A percentile compares a stretch with the other conserved stretches of the same genome.
phyloP scores from a whole-genome alignment of 2,797 vertebrate species.

The Distichodus sexfasciatus region DNA sequence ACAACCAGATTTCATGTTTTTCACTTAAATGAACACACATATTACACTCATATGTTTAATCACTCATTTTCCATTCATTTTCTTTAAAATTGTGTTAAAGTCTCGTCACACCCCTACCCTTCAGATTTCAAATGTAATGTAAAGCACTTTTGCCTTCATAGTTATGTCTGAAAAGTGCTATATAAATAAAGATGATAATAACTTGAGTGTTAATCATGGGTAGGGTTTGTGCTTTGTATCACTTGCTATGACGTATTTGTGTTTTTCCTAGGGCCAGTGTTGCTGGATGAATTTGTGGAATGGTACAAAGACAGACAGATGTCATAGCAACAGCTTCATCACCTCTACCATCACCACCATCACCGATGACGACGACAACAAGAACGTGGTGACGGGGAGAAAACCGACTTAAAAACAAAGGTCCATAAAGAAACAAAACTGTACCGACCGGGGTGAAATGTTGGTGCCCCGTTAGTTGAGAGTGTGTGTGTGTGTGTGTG shows the following conservation, averaged over 20 bases:
- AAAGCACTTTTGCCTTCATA: too few species aligned
- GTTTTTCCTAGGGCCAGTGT: constrained; percentile 88
- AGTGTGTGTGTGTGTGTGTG: constrained; percentile 36
- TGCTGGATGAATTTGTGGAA: constrained; percentile 99
- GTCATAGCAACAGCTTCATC: constrained; percentile 84
- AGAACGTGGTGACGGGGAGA: constrained; percentile 77
- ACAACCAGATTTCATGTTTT: too few species aligned
- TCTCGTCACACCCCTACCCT: too few species aligned
- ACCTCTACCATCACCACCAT: constrained; percentile 46
- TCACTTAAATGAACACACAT: too few species aligned
- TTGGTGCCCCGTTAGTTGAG: constrained; percentile 57
- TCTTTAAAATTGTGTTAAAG: too few species aligned
- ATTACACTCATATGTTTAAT: too few species aligned
- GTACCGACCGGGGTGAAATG: constrained; percentile 56
- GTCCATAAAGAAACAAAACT: constrained; percentile 68
- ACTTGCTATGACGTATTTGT: constrained; percentile 4
- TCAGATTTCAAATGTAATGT: too few species aligned
- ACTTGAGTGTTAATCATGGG: too few species aligned
- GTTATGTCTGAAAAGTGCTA: too few species aligned
- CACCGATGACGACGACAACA: constrained; percentile 47
- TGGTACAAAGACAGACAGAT: constrained; percentile 99
- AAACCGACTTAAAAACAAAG: constrained; percentile 77
- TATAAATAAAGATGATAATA: too few species aligned
- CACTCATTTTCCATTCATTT: too few species aligned
- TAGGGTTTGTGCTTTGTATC: too few species aligned